Evolutionary conservation across 2,888 invertebrate genomes (phyloP), one percentile per base, ranked within the genome.

Genomic region (Tenthredo distinguenda): DNA sequence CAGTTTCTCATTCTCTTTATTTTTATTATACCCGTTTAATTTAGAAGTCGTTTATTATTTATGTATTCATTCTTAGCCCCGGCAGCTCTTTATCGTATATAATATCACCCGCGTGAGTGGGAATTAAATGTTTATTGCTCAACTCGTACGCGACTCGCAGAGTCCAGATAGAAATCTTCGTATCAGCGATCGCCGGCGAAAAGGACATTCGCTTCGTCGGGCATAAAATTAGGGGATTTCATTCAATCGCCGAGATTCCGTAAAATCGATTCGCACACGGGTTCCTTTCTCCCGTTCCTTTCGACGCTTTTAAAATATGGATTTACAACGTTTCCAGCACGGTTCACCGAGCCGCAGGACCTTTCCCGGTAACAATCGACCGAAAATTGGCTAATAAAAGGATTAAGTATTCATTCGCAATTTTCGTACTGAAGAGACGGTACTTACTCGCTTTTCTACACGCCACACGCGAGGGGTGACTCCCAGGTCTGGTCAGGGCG

Each of bases 31-130:
- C 62, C 81, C 6, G 50, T 50, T 62, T 81, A 62, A 81, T 62
- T 58, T 58, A 37, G n/a, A 37, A 58, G 79, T 58, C 37, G 21
- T 55, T 55, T 77, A 62, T 79, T 58, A 79, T 81, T 81, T 62
- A 62, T 50, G 34, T 58, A 62, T 81, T 58, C 58, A 81, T 81
- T 81, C 81, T 62, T 62, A 58, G 81, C 58, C n/a, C 58, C 18
- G 10, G 68, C 68, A 34, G 34, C 37, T 62, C 21, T 37, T 62
- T 81, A 58, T 58, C 58, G 62, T 9, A 34, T 58, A 34, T 55
- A 77, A 81, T 62, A 81, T 81, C 81, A 40, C 40, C 62, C 58
- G 81, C 81, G 81, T 81, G 81, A 81, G 81, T n/a, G 62, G 81
- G 62, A 81, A 40, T 81, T 40, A 81, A 81, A 62, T 81, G 58